Evolutionary conservation across 2,888 invertebrate species (phyloP), one percentile per base, ranked within the genome.

Genomic region (Cataglyphis cursor): DNA sequence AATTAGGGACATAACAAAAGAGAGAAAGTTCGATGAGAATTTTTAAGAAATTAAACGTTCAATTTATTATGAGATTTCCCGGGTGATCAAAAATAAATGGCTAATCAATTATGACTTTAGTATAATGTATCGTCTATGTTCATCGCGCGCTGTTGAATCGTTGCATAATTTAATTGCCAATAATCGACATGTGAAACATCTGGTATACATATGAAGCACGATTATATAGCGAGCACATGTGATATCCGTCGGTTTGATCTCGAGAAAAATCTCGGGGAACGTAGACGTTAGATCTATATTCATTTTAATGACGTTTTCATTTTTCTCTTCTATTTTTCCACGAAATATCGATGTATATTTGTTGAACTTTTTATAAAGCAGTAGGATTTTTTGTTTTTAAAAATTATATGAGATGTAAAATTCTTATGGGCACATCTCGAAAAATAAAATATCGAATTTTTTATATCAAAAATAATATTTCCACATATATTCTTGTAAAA

Each of bases 81-180:
- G 12, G 8, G 38, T 38, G 21, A 74, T 62, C 24, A n/a, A 35
- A 74, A 15, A 48, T 62, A 1, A 21, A 51, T 51, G n/a, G 9
- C 24, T 41, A 18, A 48, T 21, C 18, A 41, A 12, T 65, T 24
- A 28, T 44, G n/a, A 24, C 5, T 12, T 15, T 6, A 3, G n/a
- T 4, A 41, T 61, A 62, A 62, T 61, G 10, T 41, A 38, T 44
- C 31, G 2, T 24, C 24, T 57, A 8, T 41, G 44, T 28, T 18
- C 31, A 5, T 48, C 31, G 28, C 28, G 28, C 28, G 1, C 35
- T 12, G 3, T 5, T 54, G 51, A 66, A 44, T 15, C 59, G 48
- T 75, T 75, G 57, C 75, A 41, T 75, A 81, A 74, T 21, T 74
- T 74, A 74, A 81, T 74, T 64, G 51, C n/a, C 24, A 10, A n/a